These are phyloP conservation scores for Syritta pipiens DNA, from an alignment of 2,888 invertebrate genomes.

Conservation along the genomic window DNA sequence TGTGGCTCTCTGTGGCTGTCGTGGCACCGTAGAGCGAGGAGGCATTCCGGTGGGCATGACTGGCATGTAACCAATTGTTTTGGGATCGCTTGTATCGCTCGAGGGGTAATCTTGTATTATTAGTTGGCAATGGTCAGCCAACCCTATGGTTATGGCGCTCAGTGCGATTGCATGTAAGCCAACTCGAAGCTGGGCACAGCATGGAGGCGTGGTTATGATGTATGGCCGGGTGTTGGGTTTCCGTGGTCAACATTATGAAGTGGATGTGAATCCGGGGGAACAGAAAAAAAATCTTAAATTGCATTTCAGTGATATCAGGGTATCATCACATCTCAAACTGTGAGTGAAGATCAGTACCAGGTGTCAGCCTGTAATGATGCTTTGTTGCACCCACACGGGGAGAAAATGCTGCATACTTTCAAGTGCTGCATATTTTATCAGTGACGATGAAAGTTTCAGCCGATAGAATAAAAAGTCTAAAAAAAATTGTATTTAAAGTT, in stretches of 20 bases:
- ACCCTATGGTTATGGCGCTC: conserved; percentile 26
- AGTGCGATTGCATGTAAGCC: conserved; percentile 36
- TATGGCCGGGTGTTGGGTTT: too few species aligned
- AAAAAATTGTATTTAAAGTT: too few species aligned
- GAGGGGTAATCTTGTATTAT: conserved; percentile 52
- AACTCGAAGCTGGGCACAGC: conserved; percentile 45
- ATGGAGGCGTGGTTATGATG: conserved; percentile 63
- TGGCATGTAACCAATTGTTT: conserved; percentile 55
- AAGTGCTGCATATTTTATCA: too few species aligned
- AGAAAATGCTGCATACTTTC: not conserved
- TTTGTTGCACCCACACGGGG: not conserved
- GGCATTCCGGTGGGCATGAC: conserved; percentile 35
- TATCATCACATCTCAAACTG: conserved; percentile 17
- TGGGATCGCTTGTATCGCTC: conserved; percentile 50
- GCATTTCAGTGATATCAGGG: too few species aligned
- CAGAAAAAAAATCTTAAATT: not conserved
- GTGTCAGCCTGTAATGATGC: not conserved
- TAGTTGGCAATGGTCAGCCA: conserved; percentile 50
- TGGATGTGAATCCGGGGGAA: too few species aligned
- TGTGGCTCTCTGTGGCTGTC: conserved; percentile 5
- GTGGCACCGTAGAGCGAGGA: not conserved
- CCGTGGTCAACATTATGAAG: too few species aligned
- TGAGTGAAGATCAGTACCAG: conserved; percentile 7
- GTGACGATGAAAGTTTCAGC: too few species aligned
- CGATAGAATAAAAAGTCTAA: too few species aligned